phyloP scores from a whole-genome alignment of 2,888 invertebrate genomes.

The Troides aeacus region DNA sequence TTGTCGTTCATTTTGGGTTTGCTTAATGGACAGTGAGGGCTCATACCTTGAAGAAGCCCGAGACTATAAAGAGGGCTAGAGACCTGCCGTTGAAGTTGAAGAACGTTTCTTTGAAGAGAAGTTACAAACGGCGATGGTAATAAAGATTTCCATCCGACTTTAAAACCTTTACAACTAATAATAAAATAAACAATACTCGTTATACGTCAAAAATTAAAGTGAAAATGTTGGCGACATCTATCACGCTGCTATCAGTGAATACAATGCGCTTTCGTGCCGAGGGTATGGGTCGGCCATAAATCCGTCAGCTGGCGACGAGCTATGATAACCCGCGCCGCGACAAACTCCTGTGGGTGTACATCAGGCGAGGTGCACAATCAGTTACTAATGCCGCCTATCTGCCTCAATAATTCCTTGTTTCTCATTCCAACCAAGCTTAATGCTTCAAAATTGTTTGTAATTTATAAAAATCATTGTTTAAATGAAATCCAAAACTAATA shows the following conservation, averaged over 20 bases:
- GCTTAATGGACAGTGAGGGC: no score
- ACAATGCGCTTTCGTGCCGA: slow-evolving; percentile 22
- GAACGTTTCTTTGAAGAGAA: no score
- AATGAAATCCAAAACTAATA: not conserved
- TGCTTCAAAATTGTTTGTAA: slow-evolving; percentile 5
- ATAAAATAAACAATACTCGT: no score
- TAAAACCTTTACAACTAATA: no score
- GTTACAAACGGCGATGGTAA: no score
- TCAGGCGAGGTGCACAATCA: slow-evolving; percentile 25
- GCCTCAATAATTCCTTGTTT: slow-evolving; percentile 23
- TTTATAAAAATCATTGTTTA: not conserved
- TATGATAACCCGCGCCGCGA: slow-evolving; percentile 24
- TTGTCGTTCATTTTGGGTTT: no score
- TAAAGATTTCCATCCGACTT: no score
- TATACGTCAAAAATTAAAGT: not conserved
- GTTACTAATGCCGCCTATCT: slow-evolving; percentile 25
- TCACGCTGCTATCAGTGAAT: slow-evolving; percentile 22
- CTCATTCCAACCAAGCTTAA: not conserved
- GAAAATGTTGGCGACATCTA: slow-evolving; percentile 10
- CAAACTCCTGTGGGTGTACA: slow-evolving; percentile 21
- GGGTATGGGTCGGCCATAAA: slow-evolving; percentile 24
- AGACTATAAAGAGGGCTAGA: no score
- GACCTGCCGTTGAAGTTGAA: no score
- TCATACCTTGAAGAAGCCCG: no score
- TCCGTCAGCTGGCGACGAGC: slow-evolving; percentile 16